Base-by-base conservation (phyloP, 2,797 vertebrate genomes). In the Knipowitschia caucasica region DNA sequence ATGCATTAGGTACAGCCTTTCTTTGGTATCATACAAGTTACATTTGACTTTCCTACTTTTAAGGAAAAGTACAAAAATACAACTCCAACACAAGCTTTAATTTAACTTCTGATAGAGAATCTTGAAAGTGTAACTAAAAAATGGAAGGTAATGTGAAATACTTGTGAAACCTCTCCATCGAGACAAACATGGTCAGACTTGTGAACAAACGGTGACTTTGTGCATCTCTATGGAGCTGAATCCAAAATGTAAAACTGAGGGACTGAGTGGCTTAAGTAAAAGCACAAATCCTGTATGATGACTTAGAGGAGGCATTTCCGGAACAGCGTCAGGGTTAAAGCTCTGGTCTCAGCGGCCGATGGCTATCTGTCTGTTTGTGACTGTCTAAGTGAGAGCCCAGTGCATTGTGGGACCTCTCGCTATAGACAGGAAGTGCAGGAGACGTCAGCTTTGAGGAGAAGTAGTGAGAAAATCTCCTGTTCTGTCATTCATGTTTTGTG, bases 221-320 rank as follows among this genome's bases (percentile, higher is more conserved):
- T 38, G 3, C n/a, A 18, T 3, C 15, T 38, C 10, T 38, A 39
- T 7, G 10, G 17, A 18, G 18, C 35, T 9, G 10, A 38, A 18
- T 10, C 7, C 7, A 18, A 38, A 18, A 18, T 8, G 7, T 38
- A 17, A 38, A 38, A 18, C 17, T 10, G 17, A 20, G 21, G 36
- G 18, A 39, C 4, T 55, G 26, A 20, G 1, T 31, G 17, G 10
- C 20, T 18, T 7, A 29, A 30, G 27, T 6, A 31, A 47, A 47
- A 52, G 63, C 73, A 59, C 73, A 68, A 80, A 62, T 82, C 69
- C 73, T 66, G 71, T 71, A 65, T 72, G 66, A 73, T 45, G 60
- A 77, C 60, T 39, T 46, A 53, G 49, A 58, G 62, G 64, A 83
- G 84, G 86, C 84, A 90, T 92, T 91, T 90, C 89, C 88, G 78